Conservation (phyloP, 2,888 invertebrate species). For the Drosophila aldrichi region DNA sequence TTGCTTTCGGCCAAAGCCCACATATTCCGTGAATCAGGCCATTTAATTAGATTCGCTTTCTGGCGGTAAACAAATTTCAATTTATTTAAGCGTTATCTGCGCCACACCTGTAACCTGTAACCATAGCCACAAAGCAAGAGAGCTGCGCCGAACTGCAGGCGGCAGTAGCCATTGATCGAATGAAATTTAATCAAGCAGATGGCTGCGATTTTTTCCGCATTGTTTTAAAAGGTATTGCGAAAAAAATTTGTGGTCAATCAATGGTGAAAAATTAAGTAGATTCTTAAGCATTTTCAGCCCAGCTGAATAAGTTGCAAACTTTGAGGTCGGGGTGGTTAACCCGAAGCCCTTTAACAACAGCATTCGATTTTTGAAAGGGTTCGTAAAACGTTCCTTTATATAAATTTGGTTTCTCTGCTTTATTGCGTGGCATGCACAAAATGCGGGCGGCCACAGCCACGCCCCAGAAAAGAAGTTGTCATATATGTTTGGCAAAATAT, state of each 20-base stretch:
- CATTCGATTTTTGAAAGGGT: slow-evolving; percentile 40
- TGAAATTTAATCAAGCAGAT: slow-evolving; percentile 75
- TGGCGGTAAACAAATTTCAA: slow-evolving; percentile 69
- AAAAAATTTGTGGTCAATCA: slow-evolving; percentile 28
- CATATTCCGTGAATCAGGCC: slow-evolving; percentile 52
- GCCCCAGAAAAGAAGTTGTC: slow-evolving; percentile 58
- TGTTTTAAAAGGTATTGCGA: slow-evolving; percentile 4
- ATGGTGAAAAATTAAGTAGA: slow-evolving; percentile 37
- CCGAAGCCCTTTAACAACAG: slow-evolving; percentile 30
- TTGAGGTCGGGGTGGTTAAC: slow-evolving; percentile 50
- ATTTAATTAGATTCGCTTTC: slow-evolving; percentile 65
- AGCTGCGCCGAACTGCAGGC: slow-evolving; percentile 14
- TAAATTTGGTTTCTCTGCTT: slow-evolving; percentile 31
- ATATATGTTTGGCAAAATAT: slow-evolving; percentile 68
- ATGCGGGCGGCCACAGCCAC: slow-evolving; percentile 37
- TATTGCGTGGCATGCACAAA: slow-evolving; percentile 48
- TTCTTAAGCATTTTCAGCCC: slow-evolving; percentile 47
- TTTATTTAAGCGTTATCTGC: slow-evolving; percentile 67
- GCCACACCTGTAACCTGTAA: slow-evolving; percentile 51
- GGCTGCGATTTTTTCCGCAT: slow-evolving; percentile 43
- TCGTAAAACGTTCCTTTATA: slow-evolving; percentile 7
- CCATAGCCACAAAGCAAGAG: slow-evolving; percentile 28
- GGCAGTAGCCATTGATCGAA: slow-evolving; percentile 26
- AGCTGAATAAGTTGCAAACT: slow-evolving; percentile 51
- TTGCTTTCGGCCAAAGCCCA: slow-evolving; percentile 27